Conservation (phyloP, 2,888 invertebrate species). For the Drymonia ruficornis region DNA sequence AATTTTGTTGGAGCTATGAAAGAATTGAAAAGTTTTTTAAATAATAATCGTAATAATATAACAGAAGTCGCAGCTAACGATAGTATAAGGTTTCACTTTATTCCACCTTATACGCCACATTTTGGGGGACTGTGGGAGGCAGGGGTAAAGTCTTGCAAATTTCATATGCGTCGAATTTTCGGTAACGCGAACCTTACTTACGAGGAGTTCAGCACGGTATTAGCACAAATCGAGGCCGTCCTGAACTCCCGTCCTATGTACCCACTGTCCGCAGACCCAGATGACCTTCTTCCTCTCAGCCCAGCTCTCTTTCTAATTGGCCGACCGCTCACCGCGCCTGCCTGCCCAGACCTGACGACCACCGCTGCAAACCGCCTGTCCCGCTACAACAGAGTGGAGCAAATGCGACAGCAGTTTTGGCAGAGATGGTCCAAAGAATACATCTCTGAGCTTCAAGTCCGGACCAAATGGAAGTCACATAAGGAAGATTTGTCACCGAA, state of each 20-base stretch:
- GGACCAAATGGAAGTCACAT: constrained; percentile 7
- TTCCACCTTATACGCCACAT: constrained; percentile 23
- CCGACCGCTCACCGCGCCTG: constrained; percentile 7
- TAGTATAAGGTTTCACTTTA: constrained; percentile 15
- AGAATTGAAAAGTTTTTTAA: constrained; percentile 24
- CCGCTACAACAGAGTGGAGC: constrained; percentile 6
- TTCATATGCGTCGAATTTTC: too few relatives aligned
- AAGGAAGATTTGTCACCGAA: not conserved
- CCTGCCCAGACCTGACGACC: not conserved
- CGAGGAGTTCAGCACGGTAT: too few relatives aligned
- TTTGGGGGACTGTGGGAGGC: constrained; percentile 24
- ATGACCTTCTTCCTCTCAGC: not conserved
- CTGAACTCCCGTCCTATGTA: constrained; percentile 9
- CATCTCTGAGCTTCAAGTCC: constrained; percentile 6
- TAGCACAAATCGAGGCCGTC: constrained; percentile 6
- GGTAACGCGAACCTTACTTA: too few relatives aligned
- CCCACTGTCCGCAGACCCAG: constrained; percentile 5
- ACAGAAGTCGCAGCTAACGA: constrained; percentile 12
- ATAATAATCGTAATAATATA: constrained; percentile 6
- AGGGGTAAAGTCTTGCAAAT: too few relatives aligned
- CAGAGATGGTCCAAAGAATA: constrained; percentile 9
- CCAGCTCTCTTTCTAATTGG: constrained; percentile 5
- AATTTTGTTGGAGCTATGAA: constrained; percentile 25
- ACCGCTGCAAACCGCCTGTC: not conserved
- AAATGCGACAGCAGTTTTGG: constrained; percentile 9